Conservation (phyloP, 2,888 invertebrate species). For the Epirrhoe alternata region DNA sequence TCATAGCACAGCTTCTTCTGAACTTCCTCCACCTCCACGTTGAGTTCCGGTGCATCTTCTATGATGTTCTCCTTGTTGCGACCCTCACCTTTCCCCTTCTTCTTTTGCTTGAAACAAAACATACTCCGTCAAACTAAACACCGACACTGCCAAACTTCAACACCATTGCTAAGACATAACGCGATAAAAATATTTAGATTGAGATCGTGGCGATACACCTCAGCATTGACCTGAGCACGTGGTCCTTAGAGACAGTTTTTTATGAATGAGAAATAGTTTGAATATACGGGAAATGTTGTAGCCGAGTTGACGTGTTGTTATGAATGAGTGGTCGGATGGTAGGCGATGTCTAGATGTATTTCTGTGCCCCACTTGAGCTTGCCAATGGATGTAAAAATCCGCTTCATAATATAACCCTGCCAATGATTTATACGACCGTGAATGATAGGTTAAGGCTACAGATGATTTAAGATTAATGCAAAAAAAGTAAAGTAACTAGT, state of each 20-base stretch:
- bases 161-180: slow-evolving; percentile 22
- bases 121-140: slow-evolving; percentile 30
- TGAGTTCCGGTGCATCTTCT: slow-evolving; percentile 52
- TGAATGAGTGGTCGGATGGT: slow-evolving; percentile 70
- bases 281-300: slow-evolving; percentile 56
- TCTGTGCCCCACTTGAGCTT: slow-evolving; percentile 77
- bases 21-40: slow-evolving; percentile 81
- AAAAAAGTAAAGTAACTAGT: slow-evolving; percentile 5
- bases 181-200: slow-evolving; percentile 30
- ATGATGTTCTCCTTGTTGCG: slow-evolving; percentile 74
- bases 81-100: slow-evolving; percentile 62
- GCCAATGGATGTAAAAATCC: slow-evolving; percentile 77
- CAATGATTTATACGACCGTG: slow-evolving; percentile 73
- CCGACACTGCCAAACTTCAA: slow-evolving; percentile 27
- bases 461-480: slow-evolving; percentile 2
- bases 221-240: slow-evolving; percentile 55
- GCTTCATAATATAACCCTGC: slow-evolving; percentile 73
- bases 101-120: slow-evolving; percentile 72
- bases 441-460: slow-evolving; percentile 59
- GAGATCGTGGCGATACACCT: slow-evolving; percentile 53
- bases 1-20: slow-evolving; percentile 84
- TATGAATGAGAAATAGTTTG: slow-evolving; percentile 58
- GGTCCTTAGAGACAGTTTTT: slow-evolving; percentile 50
- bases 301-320: slow-evolving; percentile 69
- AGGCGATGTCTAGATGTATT: slow-evolving; percentile 77